Base-by-base conservation (phyloP, 2,113 vertebrate genomes). In the Salvelinus fontinalis region DNA sequence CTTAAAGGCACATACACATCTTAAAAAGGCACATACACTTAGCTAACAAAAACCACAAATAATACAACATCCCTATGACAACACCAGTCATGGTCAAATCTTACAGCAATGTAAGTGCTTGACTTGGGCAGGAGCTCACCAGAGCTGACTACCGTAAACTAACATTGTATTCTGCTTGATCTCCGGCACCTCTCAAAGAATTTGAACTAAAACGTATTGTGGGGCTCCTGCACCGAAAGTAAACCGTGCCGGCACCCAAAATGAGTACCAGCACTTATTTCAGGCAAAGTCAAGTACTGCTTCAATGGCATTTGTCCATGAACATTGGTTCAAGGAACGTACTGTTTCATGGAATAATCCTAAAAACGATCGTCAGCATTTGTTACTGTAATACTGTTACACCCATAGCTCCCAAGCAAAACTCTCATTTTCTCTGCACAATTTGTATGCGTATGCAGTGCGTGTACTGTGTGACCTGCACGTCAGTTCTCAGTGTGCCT, bases 401-500 rank as follows among this genome's bases (percentile, higher is more conserved):
- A 14, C 13, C 34, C 34, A 34, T 7, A 34, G 34, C 34, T 12
- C 51, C 51, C 1, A 16, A 54, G 51, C 14, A 3, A 54, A 54
- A 54, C 51, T 54, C 51, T 54, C 16, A 6, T 2, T 62, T 62
- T 16, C 18, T 62, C 20, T 22, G 8, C 59, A 62, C 9, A 22
- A 9, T 22, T 62, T 34, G 0, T n/a, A 62, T 24, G 59, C 11
- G 7, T 24, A 2, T 62, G 7, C 59, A 22, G n/a, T 62, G n/a
- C 5, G 24, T 8, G 59, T 22, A 62, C 59, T 24, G 59, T 22
- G n/a, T 67, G 31, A 77, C 51, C 39, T 0, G 13, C 3, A 54
- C 3, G 51, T 18, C 51, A 18, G 51, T 54, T 54, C 24, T 74
- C 39, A 77, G 77, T 1, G 73, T 69, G 62, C 81, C 79, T 84